Evolutionary conservation across 1,140 invertebrate species (phyloP).

Genomic region (Plectus sambesii): DNA sequence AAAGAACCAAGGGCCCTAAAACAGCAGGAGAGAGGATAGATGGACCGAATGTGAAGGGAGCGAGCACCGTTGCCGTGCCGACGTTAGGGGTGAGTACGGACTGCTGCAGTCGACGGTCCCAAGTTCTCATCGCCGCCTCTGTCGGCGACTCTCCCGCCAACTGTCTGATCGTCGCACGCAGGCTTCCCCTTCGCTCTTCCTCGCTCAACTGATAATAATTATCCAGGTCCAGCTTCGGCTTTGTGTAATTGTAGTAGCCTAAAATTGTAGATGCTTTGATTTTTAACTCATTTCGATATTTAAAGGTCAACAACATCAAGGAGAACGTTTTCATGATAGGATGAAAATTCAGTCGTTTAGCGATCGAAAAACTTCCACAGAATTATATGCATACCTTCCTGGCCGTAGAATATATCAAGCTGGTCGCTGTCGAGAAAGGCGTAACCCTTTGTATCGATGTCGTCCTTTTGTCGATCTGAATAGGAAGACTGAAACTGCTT

Average conservation of each 20-base stretch:
- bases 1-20: conserved; percentile 7
- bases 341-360: conserved; percentile 18
- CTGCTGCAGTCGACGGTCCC: conserved; percentile 12
- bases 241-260: too few species aligned
- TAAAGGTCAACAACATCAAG: too few species aligned
- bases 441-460: too few species aligned
- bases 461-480: too few species aligned
- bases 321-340: too few species aligned
- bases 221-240: conserved; percentile 24
- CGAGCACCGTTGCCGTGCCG: conserved; percentile 14
- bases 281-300: too few species aligned
- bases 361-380: too few species aligned
- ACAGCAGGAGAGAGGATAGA: conserved; percentile 18
- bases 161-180: conserved; percentile 16
- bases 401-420: conserved; percentile 16
- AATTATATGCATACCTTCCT: conserved; percentile 19
- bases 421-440: too few species aligned
- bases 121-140: background rate
- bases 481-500: conserved; percentile 4
- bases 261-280: too few species aligned
- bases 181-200: conserved; percentile 13
- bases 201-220: conserved; percentile 11
- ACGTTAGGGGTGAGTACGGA: conserved; percentile 20
- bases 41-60: conserved; percentile 22
- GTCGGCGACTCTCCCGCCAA: conserved; percentile 12